A percentile compares a stretch with the other conserved stretches of the same genome.
Conservation (phyloP, 2,888 invertebrate genomes). For the Chymomyza procnemis region DNA sequence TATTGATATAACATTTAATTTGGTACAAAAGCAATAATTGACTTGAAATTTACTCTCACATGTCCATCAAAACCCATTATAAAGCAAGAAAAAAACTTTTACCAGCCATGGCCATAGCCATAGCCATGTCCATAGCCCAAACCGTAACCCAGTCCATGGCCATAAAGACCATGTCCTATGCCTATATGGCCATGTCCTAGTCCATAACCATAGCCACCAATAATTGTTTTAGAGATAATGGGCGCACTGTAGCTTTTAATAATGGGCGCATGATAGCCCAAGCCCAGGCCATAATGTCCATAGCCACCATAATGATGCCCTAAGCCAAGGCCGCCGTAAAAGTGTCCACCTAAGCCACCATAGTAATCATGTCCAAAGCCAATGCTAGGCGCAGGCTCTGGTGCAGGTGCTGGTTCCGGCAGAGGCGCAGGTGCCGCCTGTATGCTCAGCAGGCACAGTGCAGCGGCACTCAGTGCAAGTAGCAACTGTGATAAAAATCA, state of each 20-base stretch:
- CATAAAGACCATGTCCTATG: slow-evolving; percentile 30
- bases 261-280: slow-evolving; percentile 61
- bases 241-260: slow-evolving; percentile 61
- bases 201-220: slow-evolving; percentile 61
- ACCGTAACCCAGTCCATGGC: slow-evolving; percentile 58
- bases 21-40: slow-evolving; percentile 7
- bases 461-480: slow-evolving; percentile 47
- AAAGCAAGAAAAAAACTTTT: slow-evolving; percentile 22
- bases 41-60: slow-evolving; percentile 45
- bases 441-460: slow-evolving; percentile 48
- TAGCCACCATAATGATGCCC: slow-evolving; percentile 36
- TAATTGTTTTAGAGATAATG: slow-evolving; percentile 62
- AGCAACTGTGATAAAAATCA: slow-evolving; percentile 49
- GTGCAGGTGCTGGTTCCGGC: slow-evolving; percentile 42
- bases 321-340: slow-evolving; percentile 19
- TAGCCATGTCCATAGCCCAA: slow-evolving; percentile 79
- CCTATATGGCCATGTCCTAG: slow-evolving; percentile 53
- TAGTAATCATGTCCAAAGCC: slow-evolving; percentile 41
- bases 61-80: slow-evolving; percentile 20
- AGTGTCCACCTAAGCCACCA: slow-evolving; percentile 38
- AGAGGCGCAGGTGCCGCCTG: slow-evolving; percentile 59
- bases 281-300: slow-evolving; percentile 48
- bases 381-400: slow-evolving; percentile 43
- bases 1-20: neutral
- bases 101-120: slow-evolving; percentile 64